Conservation (phyloP, 23 tunicate species). For the Phallusia fumigata region DNA sequence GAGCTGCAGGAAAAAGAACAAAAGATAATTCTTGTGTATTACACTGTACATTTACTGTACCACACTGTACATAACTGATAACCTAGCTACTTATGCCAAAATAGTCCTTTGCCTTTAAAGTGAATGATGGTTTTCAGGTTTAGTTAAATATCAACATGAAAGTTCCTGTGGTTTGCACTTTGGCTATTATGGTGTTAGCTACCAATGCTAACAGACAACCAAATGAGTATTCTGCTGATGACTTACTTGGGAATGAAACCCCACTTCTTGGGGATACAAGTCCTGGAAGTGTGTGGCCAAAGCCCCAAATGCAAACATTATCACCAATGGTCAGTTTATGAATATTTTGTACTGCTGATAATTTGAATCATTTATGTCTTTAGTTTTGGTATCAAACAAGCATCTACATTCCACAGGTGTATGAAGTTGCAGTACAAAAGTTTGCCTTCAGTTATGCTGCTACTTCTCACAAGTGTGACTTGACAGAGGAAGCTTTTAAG, state of each 20-base stretch:
- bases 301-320: slow-evolving; percentile 57
- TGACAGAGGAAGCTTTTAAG: slow-evolving; percentile 67
- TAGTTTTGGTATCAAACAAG: neutral
- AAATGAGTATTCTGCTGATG: neutral
- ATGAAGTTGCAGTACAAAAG: slow-evolving; percentile 54
- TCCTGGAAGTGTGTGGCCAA: slow-evolving; percentile 93
- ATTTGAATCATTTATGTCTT: too few species aligned
- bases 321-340: neutral
- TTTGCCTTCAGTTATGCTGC: slow-evolving; percentile 59
- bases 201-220: neutral
- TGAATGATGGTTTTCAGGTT: too few species aligned
- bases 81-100: too few species aligned
- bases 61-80: too few species aligned
- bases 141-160: neutral
- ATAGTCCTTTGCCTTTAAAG: too few species aligned
- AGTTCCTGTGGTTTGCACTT: neutral
- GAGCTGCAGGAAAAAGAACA: too few species aligned
- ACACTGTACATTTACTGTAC: too few species aligned
- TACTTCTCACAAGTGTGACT: slow-evolving; percentile 36
- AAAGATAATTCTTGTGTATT: too few species aligned
- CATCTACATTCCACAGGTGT: slow-evolving; percentile 22
- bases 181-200: neutral
- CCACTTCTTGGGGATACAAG: slow-evolving; percentile 13
- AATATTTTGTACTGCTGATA: too few species aligned
- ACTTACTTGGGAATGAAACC: neutral